phyloP scores from a whole-genome alignment of 2,113 vertebrate genomes.

The Vicugna pacos region DNA sequence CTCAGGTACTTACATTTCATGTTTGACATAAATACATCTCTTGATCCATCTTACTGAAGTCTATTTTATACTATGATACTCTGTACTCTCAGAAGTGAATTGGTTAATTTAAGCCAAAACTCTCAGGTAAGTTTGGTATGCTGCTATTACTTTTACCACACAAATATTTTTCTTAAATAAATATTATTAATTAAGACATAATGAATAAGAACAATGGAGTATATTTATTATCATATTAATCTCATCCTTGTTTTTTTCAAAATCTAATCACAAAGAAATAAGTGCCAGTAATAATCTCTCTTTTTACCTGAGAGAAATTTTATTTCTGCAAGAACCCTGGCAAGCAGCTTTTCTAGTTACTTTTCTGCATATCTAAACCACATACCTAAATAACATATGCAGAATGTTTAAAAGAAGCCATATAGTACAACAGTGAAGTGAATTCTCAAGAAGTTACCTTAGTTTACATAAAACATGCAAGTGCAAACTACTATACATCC shows the following conservation, averaged over 20 bases:
- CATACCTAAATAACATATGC: neutral
- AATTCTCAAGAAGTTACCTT: conserved; percentile 16
- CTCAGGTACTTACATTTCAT: conserved; percentile 6
- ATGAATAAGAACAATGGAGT: neutral
- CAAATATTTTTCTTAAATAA: conserved; percentile 45
- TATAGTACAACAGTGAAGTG: neutral
- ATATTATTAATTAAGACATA: conserved; percentile 21
- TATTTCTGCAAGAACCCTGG: neutral
- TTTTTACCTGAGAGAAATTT: conserved; percentile 53
- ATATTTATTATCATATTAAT: neutral
- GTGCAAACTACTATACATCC: neutral
- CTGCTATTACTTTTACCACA: conserved; percentile 36
- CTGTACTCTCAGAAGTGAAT: conserved; percentile 28
- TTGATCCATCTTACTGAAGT: neutral
- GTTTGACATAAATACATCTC: conserved; percentile 6
- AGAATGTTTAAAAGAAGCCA: neutral
- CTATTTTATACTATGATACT: neutral
- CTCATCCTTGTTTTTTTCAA: conserved; percentile 47
- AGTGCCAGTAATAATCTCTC: neutral
- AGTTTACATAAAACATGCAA: conserved; percentile 44
- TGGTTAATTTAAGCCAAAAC: conserved; percentile 42
- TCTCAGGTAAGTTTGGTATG: conserved; percentile 37
- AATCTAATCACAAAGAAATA: conserved; percentile 48
- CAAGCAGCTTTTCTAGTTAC: conserved; percentile 14
- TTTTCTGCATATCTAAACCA: neutral